Base-by-base conservation (phyloP, 2,113 vertebrate species). In the Chaetops frenatus region DNA sequence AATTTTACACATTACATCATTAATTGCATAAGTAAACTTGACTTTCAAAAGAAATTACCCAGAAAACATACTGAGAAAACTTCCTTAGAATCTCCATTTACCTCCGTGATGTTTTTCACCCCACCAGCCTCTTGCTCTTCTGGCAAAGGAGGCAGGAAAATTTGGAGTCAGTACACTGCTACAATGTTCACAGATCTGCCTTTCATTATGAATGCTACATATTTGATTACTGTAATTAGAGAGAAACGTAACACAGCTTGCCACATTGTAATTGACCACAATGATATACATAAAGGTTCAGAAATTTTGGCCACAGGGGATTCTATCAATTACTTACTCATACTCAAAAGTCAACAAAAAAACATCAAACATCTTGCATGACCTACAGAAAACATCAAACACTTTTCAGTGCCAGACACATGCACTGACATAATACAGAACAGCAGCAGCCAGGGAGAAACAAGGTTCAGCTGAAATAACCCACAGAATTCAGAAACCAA, bases 381-480 rank as follows among this genome's bases (percentile, higher is more conserved):
- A 94, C 86, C 94, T 94, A 91, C 82, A 86, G 82, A 91, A 97
- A 92, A 94, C 90, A 96, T 95, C 92, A 96, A 96, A 96, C 86
- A 84, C 65, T 94, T 74, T 24, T 25, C 82, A 81, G 80, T 65
- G 83, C 88, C 94, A 90, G 92, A 96, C 91, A 92, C 83, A 96
- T 86, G 77, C 69, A 85, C 72, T 94, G 86, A 95, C 80, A 67
- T 95, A 96, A 97, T 42, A 90, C 74, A 79, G 90, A 97, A 66
- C 86, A 96, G 89, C 93, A 87, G 77, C 62, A 91, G 83, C 15
- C 71, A 88, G n/a, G 23, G 42, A 44, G 88, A 85, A 94, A 82
- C 35, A 94, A 92, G 53, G 45, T 35, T 88, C 81, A 94, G 81
- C 76, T 91, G 90, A 90, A 95, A 86, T 60, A 93, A 92, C 38